Evolutionary conservation across 2,888 invertebrate genomes (phyloP), one percentile per base, ranked within the genome.

Genomic region (Drosophila ezoana): DNA sequence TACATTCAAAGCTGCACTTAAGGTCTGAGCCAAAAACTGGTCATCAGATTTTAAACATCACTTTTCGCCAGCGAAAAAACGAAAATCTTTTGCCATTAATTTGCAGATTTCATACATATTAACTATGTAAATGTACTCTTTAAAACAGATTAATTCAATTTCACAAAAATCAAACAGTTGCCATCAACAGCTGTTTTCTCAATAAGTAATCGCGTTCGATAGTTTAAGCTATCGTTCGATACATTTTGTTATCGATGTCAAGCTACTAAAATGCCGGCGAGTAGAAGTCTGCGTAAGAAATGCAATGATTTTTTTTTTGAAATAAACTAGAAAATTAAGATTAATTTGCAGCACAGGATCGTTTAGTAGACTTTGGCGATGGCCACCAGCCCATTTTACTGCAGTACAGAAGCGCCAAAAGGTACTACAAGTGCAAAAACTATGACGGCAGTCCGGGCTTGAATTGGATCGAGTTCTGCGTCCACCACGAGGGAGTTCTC

Each of bases 401-500:
- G 6, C 76, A 79, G 33, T 90, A 89, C 47, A 47, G 53, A 1
- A 63, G 75, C 5, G 62, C 86, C 0, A 54, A 68, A 9, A 68
- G 80, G 6, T 91, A 90, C 58, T 70, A 66, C 20, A 89, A 82
- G 32, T 86, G 83, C 23, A 83, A 57, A 18, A 49, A 35, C 3
- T 91, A 91, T 38, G 88, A 52, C 0, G 38, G 14, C 1, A 14
- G 3, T 4, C 88, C 89, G 56, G 87, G 82, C 33, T 57, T 76
- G 32, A 80, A 84, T 3, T 91, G 91, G 91, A 89, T 91, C 53
- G 87, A 90, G 53, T 75, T 91, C 28, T 41, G 74, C 2, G 83
- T 91, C 3, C 74, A 88, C 35, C 91, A 91, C 57, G 68, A 77
- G 16, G 89, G 87, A 0, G 81, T 76, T 44, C 51, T 87, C 0